These are phyloP conservation scores for Stegastes partitus DNA, from an alignment of 2,113 vertebrate genomes.

Conservation along the genomic window DNA sequence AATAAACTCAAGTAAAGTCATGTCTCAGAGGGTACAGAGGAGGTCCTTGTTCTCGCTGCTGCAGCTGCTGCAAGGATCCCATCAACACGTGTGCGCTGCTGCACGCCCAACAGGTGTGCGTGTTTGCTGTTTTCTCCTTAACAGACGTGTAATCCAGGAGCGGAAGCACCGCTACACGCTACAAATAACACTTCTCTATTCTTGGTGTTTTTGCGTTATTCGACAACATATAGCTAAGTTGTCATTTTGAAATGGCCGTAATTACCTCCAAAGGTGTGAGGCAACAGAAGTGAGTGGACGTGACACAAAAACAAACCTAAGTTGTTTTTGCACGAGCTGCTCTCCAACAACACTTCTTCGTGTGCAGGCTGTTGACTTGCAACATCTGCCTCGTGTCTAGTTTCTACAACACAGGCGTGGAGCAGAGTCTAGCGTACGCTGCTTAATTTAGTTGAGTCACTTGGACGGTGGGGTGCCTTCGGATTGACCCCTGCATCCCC, in stretches of 20 bases:
- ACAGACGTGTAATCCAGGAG: constrained; percentile 31
- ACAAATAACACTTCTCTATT: constrained; percentile 10
- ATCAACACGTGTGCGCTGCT: constrained; percentile 40
- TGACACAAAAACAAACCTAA: constrained; percentile 19
- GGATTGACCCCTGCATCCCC: constrained; percentile 12
- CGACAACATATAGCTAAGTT: background rate
- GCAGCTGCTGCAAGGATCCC: constrained; percentile 32
- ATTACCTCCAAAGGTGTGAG: too few relatives aligned
- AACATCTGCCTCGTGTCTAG: constrained; percentile 20
- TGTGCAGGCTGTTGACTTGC: background rate
- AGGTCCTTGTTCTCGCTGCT: constrained; percentile 56
- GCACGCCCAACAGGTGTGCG: constrained; percentile 66
- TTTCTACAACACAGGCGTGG: constrained; percentile 14
- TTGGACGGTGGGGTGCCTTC: constrained; percentile 9
- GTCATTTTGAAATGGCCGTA: too few relatives aligned
- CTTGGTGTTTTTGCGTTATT: too few relatives aligned
- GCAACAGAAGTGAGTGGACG: background rate
- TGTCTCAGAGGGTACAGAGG: constrained; percentile 60
- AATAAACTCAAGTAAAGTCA: constrained; percentile 58
- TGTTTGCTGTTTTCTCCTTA: constrained; percentile 33
- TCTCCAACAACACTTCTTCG: background rate
- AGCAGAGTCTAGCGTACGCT: background rate
- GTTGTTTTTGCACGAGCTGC: background rate
- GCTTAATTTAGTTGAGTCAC: constrained; percentile 9
- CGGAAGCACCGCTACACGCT: background rate